Conservation (phyloP, 2,113 vertebrate genomes). For the human (Homo sapiens) region GRCh38 chr17:11054001-11054500, state of each 20-base stretch:
- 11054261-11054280: background rate
- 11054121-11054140: background rate
- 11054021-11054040: background rate
- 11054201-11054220: background rate
- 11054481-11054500: background rate
- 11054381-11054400: background rate
- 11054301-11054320: background rate
- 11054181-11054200: background rate
- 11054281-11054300: background rate
- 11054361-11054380: background rate
- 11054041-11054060: background rate
- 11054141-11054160: background rate
- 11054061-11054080: background rate
- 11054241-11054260: background rate
- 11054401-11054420: background rate
- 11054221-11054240: background rate
- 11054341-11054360: background rate
- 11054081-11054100: background rate
- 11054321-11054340: no score
- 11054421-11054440: background rate
- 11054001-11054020: background rate
- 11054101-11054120: background rate
- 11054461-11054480: background rate
- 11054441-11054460: background rate
- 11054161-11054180: background rate